These are phyloP conservation scores for Arbacia lixula DNA, from an alignment of 53 echinoderm and acorn worm species.

Conservation along the genomic window DNA sequence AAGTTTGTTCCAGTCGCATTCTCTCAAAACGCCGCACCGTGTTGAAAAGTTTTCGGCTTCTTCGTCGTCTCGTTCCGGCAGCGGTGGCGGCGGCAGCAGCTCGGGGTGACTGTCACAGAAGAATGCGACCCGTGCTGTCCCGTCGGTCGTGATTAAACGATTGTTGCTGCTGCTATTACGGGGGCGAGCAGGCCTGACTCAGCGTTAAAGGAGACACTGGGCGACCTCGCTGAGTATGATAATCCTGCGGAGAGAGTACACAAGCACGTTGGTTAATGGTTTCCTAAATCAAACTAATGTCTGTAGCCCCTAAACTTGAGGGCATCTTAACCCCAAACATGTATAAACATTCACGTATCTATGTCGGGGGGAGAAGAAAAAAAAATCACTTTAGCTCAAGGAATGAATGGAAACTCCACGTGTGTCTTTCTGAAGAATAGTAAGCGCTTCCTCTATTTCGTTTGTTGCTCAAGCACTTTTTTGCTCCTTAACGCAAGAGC, in stretches of 20 bases:
- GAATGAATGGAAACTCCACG: too few relatives aligned
- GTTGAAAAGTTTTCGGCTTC: too few relatives aligned
- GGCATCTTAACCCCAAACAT: slow-evolving; percentile 52
- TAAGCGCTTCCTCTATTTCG: too few relatives aligned
- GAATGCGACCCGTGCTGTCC: slow-evolving; percentile 2
- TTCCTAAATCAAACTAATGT: slow-evolving; percentile 8
- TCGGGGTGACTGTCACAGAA: slow-evolving; percentile 2
- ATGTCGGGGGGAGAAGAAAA: slow-evolving; percentile 8
- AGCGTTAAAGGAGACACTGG: slow-evolving; percentile 19
- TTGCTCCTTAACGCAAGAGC: too few relatives aligned
- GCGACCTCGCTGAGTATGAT: slow-evolving; percentile 32
- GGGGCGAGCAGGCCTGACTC: slow-evolving; percentile 39
- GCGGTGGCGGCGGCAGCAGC: too few relatives aligned
- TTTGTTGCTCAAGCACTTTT: too few relatives aligned
- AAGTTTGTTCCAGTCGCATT: too few relatives aligned
- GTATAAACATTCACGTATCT: slow-evolving; percentile 20
- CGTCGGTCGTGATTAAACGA: slow-evolving; percentile 6
- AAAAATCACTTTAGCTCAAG: too few relatives aligned
- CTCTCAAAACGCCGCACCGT: too few relatives aligned
- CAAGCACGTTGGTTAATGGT: slow-evolving; percentile 34
- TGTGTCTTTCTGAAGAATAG: too few relatives aligned
- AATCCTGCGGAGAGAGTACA: slow-evolving; percentile 55
- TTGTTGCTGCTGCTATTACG: slow-evolving; percentile 34
- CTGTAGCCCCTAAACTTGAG: slow-evolving; percentile 44
- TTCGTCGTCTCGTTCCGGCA: too few relatives aligned